These are phyloP conservation scores for Drosophila atroscutellata DNA, from an alignment of 2,888 invertebrate genomes.

Conservation along the genomic window DNA sequence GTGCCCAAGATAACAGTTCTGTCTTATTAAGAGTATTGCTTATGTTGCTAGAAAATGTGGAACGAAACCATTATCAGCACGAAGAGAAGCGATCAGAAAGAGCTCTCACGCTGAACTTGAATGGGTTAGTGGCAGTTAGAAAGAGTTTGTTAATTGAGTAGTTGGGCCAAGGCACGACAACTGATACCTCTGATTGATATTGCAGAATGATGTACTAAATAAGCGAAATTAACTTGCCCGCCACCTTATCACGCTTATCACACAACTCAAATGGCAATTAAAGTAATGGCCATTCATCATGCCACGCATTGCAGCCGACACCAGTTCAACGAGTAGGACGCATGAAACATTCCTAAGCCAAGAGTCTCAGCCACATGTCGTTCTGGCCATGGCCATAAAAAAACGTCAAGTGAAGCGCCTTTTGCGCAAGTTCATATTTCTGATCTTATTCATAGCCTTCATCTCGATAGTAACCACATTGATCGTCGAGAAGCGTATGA, in stretches of 20 bases:
- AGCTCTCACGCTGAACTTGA: slow-evolving; percentile 1
- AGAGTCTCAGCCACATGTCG: slow-evolving; percentile 28
- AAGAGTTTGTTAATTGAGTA: not conserved
- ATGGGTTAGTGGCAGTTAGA: slow-evolving; percentile 29
- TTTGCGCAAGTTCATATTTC: slow-evolving; percentile 64
- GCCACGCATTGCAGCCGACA: slow-evolving; percentile 49
- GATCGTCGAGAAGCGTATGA: slow-evolving; percentile 68
- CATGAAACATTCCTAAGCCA: slow-evolving; percentile 3
- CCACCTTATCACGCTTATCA: slow-evolving; percentile 37
- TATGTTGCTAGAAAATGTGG: not conserved
- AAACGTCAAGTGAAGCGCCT: slow-evolving; percentile 76
- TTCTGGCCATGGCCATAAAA: slow-evolving; percentile 68
- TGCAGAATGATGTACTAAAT: slow-evolving; percentile 56
- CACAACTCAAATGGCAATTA: not conserved
- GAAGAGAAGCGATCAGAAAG: slow-evolving; percentile 3
- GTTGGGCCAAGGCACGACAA: slow-evolving; percentile 2
- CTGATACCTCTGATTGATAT: slow-evolving; percentile 60
- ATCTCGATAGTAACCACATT: slow-evolving; percentile 65
- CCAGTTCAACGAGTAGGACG: slow-evolving; percentile 6
- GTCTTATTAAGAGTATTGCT: not conserved
- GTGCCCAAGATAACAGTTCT: not conserved
- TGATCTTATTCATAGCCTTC: slow-evolving; percentile 51
- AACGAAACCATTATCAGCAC: slow-evolving; percentile 18
- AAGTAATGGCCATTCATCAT: slow-evolving; percentile 4
- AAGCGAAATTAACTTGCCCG: slow-evolving; percentile 21